Evolutionary conservation across 2,113 vertebrate species (phyloP).

Genomic region (Albula glossodonta): DNA sequence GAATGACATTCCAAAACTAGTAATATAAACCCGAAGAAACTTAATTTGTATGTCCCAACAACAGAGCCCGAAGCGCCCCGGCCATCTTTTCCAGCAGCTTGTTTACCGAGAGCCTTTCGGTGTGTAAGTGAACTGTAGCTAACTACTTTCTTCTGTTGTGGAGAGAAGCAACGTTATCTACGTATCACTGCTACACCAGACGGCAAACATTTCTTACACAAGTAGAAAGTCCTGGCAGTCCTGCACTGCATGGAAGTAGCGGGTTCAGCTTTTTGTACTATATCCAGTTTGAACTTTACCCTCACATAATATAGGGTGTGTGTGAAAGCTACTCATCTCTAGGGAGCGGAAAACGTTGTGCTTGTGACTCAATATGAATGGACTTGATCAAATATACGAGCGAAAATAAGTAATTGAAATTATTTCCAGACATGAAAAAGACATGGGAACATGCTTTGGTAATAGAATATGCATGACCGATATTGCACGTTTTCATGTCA

Average conservation of each 20-base stretch:
- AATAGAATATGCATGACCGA: background rate
- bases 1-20: background rate
- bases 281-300: background rate
- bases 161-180: background rate
- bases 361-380: background rate
- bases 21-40: background rate
- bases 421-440: background rate
- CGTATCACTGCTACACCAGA: background rate
- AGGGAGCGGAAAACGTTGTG: background rate
- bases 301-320: background rate
- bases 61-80: background rate
- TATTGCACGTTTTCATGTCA: background rate
- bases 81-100: background rate
- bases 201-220: background rate
- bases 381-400: background rate
- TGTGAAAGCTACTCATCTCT: background rate
- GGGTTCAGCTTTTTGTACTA: background rate
- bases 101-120: background rate
- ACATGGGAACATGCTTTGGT: too few relatives aligned
- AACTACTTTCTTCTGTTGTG: background rate
- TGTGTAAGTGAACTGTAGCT: background rate
- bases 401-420: background rate
- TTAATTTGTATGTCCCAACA: slow-evolving; percentile 17
- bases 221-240: background rate
- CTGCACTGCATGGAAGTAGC: background rate